Conservation (phyloP, 1,140 invertebrate species). For the Bombus polaris region DNA sequence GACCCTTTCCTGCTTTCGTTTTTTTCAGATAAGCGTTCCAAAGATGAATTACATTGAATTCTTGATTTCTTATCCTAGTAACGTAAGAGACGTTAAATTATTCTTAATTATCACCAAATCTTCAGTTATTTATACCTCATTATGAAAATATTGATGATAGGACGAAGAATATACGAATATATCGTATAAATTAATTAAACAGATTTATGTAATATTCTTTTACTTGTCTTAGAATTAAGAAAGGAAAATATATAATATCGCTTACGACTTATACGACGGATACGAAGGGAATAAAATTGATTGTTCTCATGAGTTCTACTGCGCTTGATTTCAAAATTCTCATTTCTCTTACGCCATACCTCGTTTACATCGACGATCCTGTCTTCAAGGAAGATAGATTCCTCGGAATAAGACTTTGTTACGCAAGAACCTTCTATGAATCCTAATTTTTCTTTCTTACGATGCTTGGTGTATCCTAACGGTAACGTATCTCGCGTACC, state of each 20-base stretch:
- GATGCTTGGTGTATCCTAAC: constrained; percentile 26
- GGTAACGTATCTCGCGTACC: background rate
- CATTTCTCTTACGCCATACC: constrained; percentile 57
- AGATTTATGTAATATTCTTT: no score
- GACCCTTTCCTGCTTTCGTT: no score
- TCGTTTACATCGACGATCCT: constrained; percentile 59
- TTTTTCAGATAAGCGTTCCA: no score
- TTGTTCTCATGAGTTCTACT: constrained; percentile 25
- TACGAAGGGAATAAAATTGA: constrained; percentile 51
- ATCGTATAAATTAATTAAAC: no score
- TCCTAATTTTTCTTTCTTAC: constrained; percentile 55
- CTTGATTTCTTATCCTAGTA: background rate
- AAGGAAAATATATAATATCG: no score
- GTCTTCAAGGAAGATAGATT: constrained; percentile 57
- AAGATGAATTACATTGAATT: no score
- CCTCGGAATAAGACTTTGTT: constrained; percentile 57
- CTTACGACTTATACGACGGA: background rate
- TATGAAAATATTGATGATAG: no score
- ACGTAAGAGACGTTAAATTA: background rate
- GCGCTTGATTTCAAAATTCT: constrained; percentile 60
- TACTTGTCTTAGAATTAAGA: no score
- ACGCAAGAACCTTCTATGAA: constrained; percentile 42
- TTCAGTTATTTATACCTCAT: no score
- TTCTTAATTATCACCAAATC: no score
- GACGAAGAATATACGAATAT: no score